Base-by-base conservation (phyloP, 1,140 invertebrate species). In the Pectinophora gossypiella region DNA sequence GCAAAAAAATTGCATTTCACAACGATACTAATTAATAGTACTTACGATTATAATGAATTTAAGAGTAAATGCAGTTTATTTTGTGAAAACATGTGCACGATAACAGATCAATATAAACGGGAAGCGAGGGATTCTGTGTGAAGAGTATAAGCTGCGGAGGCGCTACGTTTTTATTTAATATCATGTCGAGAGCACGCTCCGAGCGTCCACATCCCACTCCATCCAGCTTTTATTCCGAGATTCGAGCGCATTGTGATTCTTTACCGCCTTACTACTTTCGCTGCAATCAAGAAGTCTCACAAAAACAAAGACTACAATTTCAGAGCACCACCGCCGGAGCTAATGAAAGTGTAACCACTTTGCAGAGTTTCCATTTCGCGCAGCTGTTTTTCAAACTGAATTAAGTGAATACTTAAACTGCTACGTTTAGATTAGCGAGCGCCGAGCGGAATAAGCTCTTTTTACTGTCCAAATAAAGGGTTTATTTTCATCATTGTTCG, bases 231-330 rank as follows among this genome's bases (percentile, higher is more conserved):
- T 60, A 73, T 67, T 54, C 55, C 68, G 64, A 76, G 68, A 76
- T 72, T 66, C 65, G 65, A 65, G 61, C 58, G 68, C 72, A 80
- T 80, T 80, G 74, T 76, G 72, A 76, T 77, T 72, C 68, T 72
- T 68, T 73, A 67, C 72, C 72, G 71, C 70, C 72, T 73, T 60
- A 64, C 64, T 69, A 68, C 70, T 69, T 60, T 65, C 66, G 52
- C 68, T 59, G 66, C 68, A 77, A 75, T 76, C 65, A 76, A 66
- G 69, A 40, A 40, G 36, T 40, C 36, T 12, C 36, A 40, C 36
- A 40, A 40, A 40, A 40, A 40, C 36, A 40, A 40, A 40, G 16
- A 15, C 36, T 40, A 40, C 36, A 40, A 18, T 40, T 40, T 18
- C 36, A 40, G 36, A 40, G 36, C 15, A 40, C 36, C 36, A 15